Percentiles rank a stretch among this genome's conserved stretches.
phyloP scores from a whole-genome alignment of 2,797 vertebrate species.

The Muraenolepis orangiensis region DNA sequence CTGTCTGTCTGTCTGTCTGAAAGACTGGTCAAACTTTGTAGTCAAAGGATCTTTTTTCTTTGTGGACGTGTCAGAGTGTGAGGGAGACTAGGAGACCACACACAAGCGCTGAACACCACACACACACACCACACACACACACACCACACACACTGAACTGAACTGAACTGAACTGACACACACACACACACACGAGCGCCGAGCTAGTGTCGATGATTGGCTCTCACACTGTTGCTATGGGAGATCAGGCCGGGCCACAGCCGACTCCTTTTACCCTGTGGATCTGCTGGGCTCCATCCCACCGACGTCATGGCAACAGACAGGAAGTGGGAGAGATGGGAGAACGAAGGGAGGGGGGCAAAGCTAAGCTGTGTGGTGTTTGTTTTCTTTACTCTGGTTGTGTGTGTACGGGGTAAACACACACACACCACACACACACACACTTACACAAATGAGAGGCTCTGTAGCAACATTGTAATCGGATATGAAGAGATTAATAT shows the following conservation, averaged over 20 bases:
- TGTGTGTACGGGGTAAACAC: conserved; percentile 28
- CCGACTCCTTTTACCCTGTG: not conserved
- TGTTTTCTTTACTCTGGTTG: not conserved
- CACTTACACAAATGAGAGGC: conserved; percentile 17
- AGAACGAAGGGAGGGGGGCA: conserved; percentile 31
- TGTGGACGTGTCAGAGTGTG: too few species aligned
- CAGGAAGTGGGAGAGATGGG: conserved; percentile 56
- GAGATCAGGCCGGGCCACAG: conserved; percentile 37
- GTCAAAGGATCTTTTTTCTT: too few species aligned
- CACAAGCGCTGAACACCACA: too few species aligned
- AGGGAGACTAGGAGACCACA: too few species aligned
- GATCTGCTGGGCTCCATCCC: conserved; percentile 51
- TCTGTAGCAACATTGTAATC: conserved; percentile 44
- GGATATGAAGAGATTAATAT: conserved; percentile 49
- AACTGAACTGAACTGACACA: too few species aligned
- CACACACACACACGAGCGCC: conserved; percentile 26
- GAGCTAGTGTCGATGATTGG: conserved; percentile 65
- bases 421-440: conserved; percentile 17
- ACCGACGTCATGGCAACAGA: conserved; percentile 64
- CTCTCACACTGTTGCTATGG: conserved; percentile 74
- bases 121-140: too few species aligned
- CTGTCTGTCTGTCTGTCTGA: too few species aligned
- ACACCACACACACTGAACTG: too few species aligned
- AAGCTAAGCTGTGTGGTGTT: conserved; percentile 7
- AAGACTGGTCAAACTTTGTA: too few species aligned